phyloP scores from a whole-genome alignment of 2,888 invertebrate genomes.

The Fragum sueziense region DNA sequence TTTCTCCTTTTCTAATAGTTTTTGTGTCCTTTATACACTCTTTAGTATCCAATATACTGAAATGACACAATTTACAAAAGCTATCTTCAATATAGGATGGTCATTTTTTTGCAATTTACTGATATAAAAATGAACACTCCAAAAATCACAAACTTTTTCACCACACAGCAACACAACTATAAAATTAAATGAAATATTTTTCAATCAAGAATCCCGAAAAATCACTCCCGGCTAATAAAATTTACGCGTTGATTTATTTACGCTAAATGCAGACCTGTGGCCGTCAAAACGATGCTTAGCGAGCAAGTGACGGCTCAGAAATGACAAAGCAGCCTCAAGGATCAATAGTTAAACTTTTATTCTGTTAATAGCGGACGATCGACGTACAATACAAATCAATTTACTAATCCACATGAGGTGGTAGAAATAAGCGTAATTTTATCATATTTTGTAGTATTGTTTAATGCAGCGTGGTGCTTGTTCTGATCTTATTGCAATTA shows the following conservation, averaged over 20 bases:
- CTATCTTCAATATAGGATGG: no score
- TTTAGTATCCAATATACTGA: no score
- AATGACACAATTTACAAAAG: no score
- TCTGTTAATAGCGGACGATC: constrained; percentile 19
- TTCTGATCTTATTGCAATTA: background rate
- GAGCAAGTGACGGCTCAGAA: constrained; percentile 30
- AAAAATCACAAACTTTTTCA: no score
- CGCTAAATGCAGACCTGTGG: constrained; percentile 39
- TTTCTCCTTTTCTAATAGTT: no score
- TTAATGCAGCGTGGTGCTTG: background rate
- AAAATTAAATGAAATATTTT: constrained; percentile 32
- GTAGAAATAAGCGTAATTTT: background rate
- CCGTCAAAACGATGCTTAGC: constrained; percentile 28
- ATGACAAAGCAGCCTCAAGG: constrained; percentile 32
- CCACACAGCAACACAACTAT: background rate
- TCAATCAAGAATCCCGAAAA: constrained; percentile 13
- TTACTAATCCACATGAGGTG: constrained; percentile 14
- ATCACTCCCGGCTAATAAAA: constrained; percentile 34
- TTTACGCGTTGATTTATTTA: constrained; percentile 43
- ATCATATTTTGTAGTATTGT: constrained; percentile 3
- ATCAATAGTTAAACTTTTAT: constrained; percentile 36
- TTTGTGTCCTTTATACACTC: no score
- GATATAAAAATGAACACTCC: no score
- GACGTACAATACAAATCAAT: constrained; percentile 25
- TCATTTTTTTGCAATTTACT: no score